A percentile compares a stretch with the other conserved stretches of the same genome.
phyloP scores from a whole-genome alignment of 2,888 invertebrate species.

The Dioctria rufipes region DNA sequence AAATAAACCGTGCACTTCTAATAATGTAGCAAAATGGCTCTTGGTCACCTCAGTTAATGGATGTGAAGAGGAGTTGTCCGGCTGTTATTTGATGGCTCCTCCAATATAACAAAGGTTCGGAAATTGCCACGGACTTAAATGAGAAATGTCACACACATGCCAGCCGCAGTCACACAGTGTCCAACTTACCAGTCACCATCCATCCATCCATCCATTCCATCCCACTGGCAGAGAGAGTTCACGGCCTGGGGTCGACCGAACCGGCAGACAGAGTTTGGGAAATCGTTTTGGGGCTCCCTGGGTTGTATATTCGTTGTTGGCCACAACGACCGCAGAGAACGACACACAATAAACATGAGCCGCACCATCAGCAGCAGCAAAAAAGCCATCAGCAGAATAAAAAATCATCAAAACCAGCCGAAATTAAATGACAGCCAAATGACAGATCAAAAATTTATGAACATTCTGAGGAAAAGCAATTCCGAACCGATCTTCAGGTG shows the following conservation, averaged over 20 bases:
- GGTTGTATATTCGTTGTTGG: slow-evolving; percentile 1
- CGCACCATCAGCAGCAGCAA: neutral
- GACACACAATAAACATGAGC: slow-evolving; percentile 26
- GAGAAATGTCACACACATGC: slow-evolving; percentile 50
- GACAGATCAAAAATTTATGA: slow-evolving; percentile 55
- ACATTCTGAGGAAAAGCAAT: slow-evolving; percentile 49
- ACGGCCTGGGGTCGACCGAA: slow-evolving; percentile 18
- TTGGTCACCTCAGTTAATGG: slow-evolving; percentile 49
- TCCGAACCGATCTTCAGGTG: slow-evolving; percentile 48
- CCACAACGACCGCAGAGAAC: slow-evolving; percentile 7
- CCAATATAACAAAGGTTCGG: slow-evolving; percentile 32
- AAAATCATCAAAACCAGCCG: slow-evolving; percentile 52
- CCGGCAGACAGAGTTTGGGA: slow-evolving; percentile 17
- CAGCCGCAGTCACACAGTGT: slow-evolving; percentile 12
- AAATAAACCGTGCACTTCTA: slow-evolving; percentile 22
- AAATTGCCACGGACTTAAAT: slow-evolving; percentile 32
- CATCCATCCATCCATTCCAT: neutral
- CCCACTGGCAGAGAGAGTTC: slow-evolving; percentile 2
- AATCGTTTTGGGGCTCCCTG: slow-evolving; percentile 9
- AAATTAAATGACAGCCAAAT: slow-evolving; percentile 53
- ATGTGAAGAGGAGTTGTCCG: slow-evolving; percentile 29
- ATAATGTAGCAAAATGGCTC: slow-evolving; percentile 46
- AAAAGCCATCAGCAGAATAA: slow-evolving; percentile 9
- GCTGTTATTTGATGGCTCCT: slow-evolving; percentile 18
- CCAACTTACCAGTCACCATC: neutral